Conservation (phyloP, 2,797 vertebrate genomes). For the Platyrinchus mystaceus region DNA sequence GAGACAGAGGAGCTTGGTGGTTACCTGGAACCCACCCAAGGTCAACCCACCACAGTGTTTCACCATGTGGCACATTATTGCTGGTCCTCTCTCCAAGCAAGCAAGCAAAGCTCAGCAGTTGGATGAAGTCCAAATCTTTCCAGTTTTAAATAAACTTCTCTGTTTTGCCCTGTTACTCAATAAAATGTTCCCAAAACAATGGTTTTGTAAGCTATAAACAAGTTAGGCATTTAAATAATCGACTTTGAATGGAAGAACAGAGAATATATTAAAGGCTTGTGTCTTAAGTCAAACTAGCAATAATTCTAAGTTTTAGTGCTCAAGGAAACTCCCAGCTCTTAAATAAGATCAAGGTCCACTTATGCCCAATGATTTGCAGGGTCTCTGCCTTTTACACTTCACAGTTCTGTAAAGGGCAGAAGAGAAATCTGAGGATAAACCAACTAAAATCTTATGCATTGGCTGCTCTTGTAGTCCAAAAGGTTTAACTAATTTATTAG, state of each 20-base stretch:
- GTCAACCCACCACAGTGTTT: neutral
- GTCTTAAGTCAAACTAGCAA: neutral
- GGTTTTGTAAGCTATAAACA: slow-evolving; percentile 28
- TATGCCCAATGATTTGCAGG: neutral
- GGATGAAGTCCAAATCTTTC: slow-evolving; percentile 36
- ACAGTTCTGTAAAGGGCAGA: neutral
- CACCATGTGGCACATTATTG: neutral
- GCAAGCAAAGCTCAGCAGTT: slow-evolving; percentile 10
- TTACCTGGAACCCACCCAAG: neutral
- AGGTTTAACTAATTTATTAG: neutral
- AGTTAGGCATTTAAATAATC: slow-evolving; percentile 34
- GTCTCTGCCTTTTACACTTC: neutral
- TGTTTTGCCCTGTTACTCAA: slow-evolving; percentile 40
- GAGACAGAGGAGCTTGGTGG: neutral
- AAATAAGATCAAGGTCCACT: neutral
- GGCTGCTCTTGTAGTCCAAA: neutral
- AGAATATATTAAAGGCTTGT: neutral
- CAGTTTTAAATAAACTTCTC: slow-evolving; percentile 52
- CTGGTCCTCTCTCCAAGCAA: neutral
- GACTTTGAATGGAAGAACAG: neutral
- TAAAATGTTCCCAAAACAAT: slow-evolving; percentile 54
- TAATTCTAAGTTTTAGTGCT: neutral
- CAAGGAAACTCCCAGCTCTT: neutral
- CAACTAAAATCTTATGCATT: neutral
- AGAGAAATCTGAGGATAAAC: neutral